Evolutionary conservation across 2,113 vertebrate species (phyloP).

Genomic region (Brachypodius melanocephalos): DNA sequence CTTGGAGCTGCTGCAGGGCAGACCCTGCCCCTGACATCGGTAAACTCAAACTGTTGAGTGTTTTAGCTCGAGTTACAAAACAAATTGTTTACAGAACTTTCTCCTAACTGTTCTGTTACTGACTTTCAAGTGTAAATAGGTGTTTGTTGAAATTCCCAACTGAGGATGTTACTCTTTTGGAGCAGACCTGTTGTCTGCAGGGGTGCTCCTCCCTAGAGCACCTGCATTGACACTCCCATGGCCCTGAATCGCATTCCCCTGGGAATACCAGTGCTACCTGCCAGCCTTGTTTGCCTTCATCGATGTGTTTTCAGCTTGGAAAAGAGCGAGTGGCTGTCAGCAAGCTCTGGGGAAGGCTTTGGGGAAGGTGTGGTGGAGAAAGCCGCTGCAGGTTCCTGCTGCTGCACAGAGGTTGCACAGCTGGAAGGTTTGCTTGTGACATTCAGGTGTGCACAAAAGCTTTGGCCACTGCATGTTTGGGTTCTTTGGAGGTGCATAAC

Average conservation of each 20-base stretch:
- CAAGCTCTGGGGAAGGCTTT: neutral
- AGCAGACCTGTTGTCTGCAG: neutral
- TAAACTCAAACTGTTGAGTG: neutral
- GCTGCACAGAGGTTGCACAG: neutral
- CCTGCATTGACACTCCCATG: neutral
- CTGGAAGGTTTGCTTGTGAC: neutral
- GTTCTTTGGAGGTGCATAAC: neutral
- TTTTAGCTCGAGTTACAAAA: neutral
- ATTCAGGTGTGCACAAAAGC: neutral
- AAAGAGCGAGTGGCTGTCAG: neutral
- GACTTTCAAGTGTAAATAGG: neutral
- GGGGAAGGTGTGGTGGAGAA: neutral
- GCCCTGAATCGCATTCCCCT: rapidly evolving
- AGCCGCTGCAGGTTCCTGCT: neutral
- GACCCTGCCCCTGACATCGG: neutral
- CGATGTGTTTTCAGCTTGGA: neutral
- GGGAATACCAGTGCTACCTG: neutral
- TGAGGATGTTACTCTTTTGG: neutral
- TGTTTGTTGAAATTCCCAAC: neutral
- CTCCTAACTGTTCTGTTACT: neutral
- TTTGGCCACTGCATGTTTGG: rapidly evolving
- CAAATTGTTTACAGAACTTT: neutral
- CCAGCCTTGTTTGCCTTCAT: neutral
- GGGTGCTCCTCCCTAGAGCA: neutral
- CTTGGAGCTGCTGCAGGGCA: neutral